Percentiles rank a stretch among this genome's conserved stretches.
Evolutionary conservation across 2,113 vertebrate genomes (phyloP).

Genomic region (Pollimyrus isidori): DNA sequence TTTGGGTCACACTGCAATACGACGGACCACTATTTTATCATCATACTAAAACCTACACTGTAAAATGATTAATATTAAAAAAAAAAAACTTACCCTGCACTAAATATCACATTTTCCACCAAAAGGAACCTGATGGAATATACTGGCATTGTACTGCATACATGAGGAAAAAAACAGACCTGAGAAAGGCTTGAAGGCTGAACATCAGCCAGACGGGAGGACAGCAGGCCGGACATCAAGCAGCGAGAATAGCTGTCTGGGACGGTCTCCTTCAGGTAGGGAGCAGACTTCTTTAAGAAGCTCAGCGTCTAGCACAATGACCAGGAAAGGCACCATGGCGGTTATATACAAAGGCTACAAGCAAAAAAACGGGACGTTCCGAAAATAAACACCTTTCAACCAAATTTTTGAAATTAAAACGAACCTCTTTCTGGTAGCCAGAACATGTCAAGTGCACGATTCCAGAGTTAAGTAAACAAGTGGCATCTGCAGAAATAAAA

Average conservation of each 20-base stretch:
- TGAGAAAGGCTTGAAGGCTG: slow-evolving; percentile 79
- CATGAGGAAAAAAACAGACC: slow-evolving; percentile 47
- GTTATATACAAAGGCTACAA: neutral
- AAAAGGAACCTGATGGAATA: neutral
- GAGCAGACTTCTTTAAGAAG: slow-evolving; percentile 81
- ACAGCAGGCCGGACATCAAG: slow-evolving; percentile 84
- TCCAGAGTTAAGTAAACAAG: slow-evolving; percentile 80
- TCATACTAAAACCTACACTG: neutral
- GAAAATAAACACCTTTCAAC: neutral
- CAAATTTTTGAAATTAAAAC: slow-evolving; percentile 18
- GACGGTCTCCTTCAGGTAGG: slow-evolving; percentile 75
- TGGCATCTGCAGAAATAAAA: slow-evolving; percentile 66
- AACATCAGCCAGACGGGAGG: slow-evolving; percentile 72
- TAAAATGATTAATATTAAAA: neutral
- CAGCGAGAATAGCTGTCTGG: slow-evolving; percentile 78
- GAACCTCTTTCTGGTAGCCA: slow-evolving; percentile 91
- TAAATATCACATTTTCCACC: neutral
- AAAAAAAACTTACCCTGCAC: neutral
- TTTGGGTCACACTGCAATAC: neutral
- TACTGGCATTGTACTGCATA: neutral
- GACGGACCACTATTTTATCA: neutral
- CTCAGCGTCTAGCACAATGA: slow-evolving; percentile 72
- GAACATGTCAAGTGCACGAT: slow-evolving; percentile 82
- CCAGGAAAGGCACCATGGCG: neutral
- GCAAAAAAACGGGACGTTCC: neutral